Conservation (phyloP, 1,140 invertebrate species). For the Paramacrobiotus metropolitanus region DNA sequence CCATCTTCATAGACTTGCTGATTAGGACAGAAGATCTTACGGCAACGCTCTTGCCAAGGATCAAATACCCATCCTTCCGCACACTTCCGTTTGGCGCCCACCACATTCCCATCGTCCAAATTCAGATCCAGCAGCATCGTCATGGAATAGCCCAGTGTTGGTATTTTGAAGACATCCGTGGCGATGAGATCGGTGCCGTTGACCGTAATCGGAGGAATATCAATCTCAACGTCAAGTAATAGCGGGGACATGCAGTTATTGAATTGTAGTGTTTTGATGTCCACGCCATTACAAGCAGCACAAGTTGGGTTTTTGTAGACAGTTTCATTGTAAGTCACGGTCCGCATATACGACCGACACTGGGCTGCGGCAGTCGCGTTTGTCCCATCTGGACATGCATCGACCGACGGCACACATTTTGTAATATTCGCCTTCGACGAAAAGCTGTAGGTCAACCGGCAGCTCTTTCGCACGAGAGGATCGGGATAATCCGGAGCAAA, state of each 20-base stretch:
- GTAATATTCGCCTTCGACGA: background rate
- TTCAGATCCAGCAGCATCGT: slow-evolving; percentile 1
- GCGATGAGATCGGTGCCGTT: no score
- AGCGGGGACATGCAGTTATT: background rate
- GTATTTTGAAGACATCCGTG: background rate
- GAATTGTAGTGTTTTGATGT: background rate
- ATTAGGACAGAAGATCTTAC: background rate
- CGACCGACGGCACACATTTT: background rate
- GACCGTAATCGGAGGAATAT: no score
- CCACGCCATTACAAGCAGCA: background rate
- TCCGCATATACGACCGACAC: background rate
- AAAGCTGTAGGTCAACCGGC: background rate
- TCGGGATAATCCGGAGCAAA: background rate
- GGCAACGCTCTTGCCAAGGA: background rate
- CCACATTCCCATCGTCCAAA: background rate
- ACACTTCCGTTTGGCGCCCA: background rate
- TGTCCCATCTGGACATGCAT: background rate
- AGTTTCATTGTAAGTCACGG: background rate
- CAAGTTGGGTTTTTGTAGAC: background rate
- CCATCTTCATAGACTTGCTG: background rate
- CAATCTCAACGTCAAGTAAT: background rate
- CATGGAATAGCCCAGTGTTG: background rate
- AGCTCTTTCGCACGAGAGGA: background rate
- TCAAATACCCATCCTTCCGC: background rate
- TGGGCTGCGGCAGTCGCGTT: background rate